Evolutionary conservation across 2,888 invertebrate genomes (phyloP).

Genomic region (Parapristionchus giblindavisi): DNA sequence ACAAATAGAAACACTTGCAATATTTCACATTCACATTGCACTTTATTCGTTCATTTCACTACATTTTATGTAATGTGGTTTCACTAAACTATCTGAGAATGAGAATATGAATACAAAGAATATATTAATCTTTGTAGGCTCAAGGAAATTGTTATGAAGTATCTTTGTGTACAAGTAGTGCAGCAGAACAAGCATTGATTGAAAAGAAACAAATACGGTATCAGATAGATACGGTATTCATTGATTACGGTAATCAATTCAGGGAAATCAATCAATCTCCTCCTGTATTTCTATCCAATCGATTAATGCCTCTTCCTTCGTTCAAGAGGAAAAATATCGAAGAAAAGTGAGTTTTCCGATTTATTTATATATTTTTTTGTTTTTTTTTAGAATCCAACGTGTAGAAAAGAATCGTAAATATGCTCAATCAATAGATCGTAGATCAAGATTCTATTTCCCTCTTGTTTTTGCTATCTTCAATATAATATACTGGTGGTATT

Average conservation of each 20-base stretch:
- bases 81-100: neutral
- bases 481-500: constrained; percentile 63
- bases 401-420: constrained; percentile 58
- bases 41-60: neutral
- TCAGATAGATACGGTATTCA: neutral
- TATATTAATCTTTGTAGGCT: constrained; percentile 8
- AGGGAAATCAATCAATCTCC: constrained; percentile 52
- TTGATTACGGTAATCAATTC: too few relatives aligned
- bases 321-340: constrained; percentile 54
- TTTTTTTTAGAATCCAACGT: constrained; percentile 50
- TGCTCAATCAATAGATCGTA: constrained; percentile 57
- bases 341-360: constrained; percentile 46
- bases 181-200: constrained; percentile 45
- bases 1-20: too few relatives aligned
- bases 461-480: constrained; percentile 63
- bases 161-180: constrained; percentile 44
- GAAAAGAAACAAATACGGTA: constrained; percentile 52
- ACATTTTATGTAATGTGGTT: neutral
- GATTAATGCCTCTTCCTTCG: constrained; percentile 48
- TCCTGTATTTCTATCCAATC: constrained; percentile 46
- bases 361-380: neutral
- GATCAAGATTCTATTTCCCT: constrained; percentile 60
- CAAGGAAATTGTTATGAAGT: constrained; percentile 47
- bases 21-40: neutral
- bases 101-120: neutral